Evolutionary conservation across 2,113 vertebrate genomes (phyloP).

Genomic region (Erinaceus europaeus): DNA sequence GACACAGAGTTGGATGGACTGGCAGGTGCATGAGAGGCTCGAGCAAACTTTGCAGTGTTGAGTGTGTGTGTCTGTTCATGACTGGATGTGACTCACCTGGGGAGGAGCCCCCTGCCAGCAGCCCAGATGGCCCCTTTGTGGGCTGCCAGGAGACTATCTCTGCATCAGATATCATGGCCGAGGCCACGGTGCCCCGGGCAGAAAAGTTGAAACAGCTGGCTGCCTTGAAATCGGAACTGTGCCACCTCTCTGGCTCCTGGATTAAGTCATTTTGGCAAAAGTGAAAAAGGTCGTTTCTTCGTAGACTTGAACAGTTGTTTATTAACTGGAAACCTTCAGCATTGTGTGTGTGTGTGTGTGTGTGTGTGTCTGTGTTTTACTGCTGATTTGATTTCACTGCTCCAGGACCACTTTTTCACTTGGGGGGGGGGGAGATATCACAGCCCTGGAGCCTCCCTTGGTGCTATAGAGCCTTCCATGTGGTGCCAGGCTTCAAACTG

Average conservation of each 20-base stretch:
- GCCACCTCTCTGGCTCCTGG: not conserved
- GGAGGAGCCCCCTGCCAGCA: conserved; percentile 40
- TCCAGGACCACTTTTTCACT: too few relatives aligned
- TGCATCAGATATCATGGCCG: conserved; percentile 36
- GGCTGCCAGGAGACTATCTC: conserved; percentile 42
- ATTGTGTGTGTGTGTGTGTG: too few relatives aligned
- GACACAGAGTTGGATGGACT: not conserved
- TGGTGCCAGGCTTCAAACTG: too few relatives aligned
- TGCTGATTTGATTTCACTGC: too few relatives aligned
- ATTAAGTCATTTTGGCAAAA: conserved; percentile 22
- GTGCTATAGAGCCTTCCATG: too few relatives aligned
- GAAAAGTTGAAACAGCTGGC: conserved; percentile 55
- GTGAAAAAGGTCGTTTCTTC: conserved; percentile 23
- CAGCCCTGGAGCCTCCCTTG: too few relatives aligned
- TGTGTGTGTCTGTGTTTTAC: too few relatives aligned
- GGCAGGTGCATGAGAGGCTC: too few relatives aligned
- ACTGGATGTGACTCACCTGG: conserved; percentile 45
- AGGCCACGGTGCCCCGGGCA: not conserved
- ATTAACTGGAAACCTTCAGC: too few relatives aligned
- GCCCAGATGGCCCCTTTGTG: conserved; percentile 48
- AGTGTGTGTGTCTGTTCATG: not conserved
- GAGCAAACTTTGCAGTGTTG: too few relatives aligned
- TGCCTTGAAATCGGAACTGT: not conserved
- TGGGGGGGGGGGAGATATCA: too few relatives aligned
- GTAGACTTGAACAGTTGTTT: not conserved